Base-by-base conservation (phyloP, 1,140 invertebrate genomes). In the Drosophila lini region DNA sequence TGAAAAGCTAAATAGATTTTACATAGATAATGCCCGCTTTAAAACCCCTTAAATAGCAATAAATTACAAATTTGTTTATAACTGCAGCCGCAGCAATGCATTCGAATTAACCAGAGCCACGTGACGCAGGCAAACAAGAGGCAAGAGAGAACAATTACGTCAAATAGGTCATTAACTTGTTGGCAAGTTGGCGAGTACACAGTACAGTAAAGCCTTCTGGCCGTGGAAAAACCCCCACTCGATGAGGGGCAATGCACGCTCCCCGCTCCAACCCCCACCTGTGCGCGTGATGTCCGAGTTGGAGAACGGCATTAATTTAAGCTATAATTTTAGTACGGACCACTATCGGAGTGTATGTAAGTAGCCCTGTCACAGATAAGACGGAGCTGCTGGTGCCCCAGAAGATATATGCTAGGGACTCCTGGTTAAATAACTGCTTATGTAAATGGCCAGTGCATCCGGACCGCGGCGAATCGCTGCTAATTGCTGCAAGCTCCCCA, bases 101-200 rank as follows among this genome's bases (percentile, higher is more conserved):
- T 16, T 32, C 52, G 32, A 76, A 76, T 67, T 57, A 42, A 40
- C 16, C 6, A 45, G 19, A 45, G 52, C 34, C 40, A 76, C 70
- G 70, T 74, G 69, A 74, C 34, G 10, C 61, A 53, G 22, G 38
- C 34, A 68, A 76, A 76, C 61, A 71, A 81, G 55, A 31, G 36
- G 56, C 61, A 71, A 81, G 55, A 31, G 36, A 52, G 52, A 61
- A 38, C 32, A 65, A 65, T 57, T 42, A 53, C 45, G 62, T 69
- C 56, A 60, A 71, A 86, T 58, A 75, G 62, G 65, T 88, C 83
- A 76, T 65, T 82, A 76, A 88, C 82, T 60, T 73, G 15, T 65
- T 56, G 52, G 34, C 80, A 41, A 58, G 31, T 34, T 61, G 13
- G 50, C 50, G 32, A 55, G 25, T 48, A 32, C 34, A 15, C 34